A percentile compares a stretch with the other conserved stretches of the same genome.
Evolutionary conservation across 2,797 vertebrate species (phyloP).

Genomic region (Squalus acanthias): DNA sequence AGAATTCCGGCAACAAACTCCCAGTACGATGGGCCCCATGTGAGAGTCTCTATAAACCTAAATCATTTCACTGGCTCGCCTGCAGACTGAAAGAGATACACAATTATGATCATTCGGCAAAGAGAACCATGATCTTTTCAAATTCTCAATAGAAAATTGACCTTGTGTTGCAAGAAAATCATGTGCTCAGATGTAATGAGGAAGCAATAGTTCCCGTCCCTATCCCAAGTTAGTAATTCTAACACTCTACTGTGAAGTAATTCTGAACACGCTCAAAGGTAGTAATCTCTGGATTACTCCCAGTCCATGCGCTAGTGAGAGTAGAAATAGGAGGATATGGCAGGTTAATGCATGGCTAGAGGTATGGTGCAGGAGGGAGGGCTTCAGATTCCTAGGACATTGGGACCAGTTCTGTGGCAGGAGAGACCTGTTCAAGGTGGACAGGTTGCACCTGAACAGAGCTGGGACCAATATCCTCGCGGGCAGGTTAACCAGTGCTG

Average conservation of each 20-base stretch:
- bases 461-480: not conserved
- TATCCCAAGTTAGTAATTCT: not conserved
- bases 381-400: not conserved
- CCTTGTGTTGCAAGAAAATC: not conserved
- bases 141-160: not conserved
- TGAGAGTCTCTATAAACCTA: not conserved
- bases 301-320: not conserved
- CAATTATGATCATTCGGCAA: not conserved
- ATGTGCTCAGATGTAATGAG: not conserved
- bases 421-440: not conserved
- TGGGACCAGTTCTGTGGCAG: not conserved
- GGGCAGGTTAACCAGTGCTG: not conserved
- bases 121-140: not conserved
- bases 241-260: not conserved
- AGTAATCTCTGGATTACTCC: not conserved
- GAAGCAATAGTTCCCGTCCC: not conserved
- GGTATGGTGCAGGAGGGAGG: not conserved
- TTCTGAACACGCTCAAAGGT: not conserved
- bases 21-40: not conserved
- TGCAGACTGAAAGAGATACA: slow-evolving; percentile 44
- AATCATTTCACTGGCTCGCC: not conserved
- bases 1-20: not conserved
- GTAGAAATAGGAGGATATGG: not conserved
- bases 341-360: not conserved
- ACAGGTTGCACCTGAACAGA: not conserved